Evolutionary conservation across 2,113 vertebrate species (phyloP).

Genomic region (Connochaetes taurinus): DNA sequence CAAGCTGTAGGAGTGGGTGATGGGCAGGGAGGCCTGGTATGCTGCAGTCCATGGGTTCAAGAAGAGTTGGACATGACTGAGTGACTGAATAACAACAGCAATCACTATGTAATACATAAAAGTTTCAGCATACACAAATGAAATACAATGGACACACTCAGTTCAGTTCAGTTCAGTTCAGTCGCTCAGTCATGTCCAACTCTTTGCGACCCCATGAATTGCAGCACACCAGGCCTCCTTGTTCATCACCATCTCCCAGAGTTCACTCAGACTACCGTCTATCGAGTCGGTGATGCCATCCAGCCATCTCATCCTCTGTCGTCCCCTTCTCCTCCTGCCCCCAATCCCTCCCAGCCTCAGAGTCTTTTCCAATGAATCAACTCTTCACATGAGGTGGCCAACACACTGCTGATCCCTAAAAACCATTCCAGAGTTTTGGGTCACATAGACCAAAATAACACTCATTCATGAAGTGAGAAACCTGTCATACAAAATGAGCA

Average conservation of each 20-base stretch:
- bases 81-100: background rate
- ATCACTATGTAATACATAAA: background rate
- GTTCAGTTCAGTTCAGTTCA: too few species aligned
- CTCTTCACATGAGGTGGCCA: too few species aligned
- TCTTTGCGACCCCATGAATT: too few species aligned
- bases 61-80: background rate
- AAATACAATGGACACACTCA: background rate
- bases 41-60: background rate
- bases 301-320: too few species aligned
- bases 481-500: background rate
- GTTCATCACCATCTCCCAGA: too few species aligned
- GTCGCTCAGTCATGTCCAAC: too few species aligned
- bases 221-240: too few species aligned
- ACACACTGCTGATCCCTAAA: background rate
- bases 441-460: background rate
- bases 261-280: too few species aligned
- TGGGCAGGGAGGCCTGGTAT: rapidly evolving
- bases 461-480: background rate
- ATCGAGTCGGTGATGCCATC: too few species aligned
- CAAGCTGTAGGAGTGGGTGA: background rate
- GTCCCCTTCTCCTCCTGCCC: too few species aligned
- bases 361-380: too few species aligned
- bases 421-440: background rate
- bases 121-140: background rate
- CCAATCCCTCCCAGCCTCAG: too few species aligned